phyloP scores from a whole-genome alignment of 2,888 invertebrate species.

The Eutolmus rufibarbis region DNA sequence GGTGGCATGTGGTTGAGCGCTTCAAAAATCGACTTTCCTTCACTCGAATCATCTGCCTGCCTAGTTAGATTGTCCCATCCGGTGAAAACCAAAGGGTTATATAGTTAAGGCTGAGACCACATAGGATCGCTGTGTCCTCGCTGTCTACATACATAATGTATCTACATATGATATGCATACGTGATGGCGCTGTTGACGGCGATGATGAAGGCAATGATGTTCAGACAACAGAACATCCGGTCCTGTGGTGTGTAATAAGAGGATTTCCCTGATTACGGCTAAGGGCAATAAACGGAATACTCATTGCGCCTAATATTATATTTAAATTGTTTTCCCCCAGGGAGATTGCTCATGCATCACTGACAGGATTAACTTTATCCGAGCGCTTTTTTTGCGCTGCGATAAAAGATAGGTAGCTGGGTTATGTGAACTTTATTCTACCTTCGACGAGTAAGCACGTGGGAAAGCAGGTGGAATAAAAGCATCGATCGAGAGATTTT shows the following conservation, averaged over 20 bases:
- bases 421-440: neutral
- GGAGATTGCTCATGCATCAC: neutral
- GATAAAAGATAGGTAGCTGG: neutral
- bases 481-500: neutral
- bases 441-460: neutral
- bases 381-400: neutral
- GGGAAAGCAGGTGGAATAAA: neutral
- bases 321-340: neutral
- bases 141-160: neutral
- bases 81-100: neutral
- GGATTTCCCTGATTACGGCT: neutral
- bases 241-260: neutral
- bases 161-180: neutral
- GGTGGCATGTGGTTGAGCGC: conserved; percentile 19
- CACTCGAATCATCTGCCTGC: conserved; percentile 18
- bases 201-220: neutral
- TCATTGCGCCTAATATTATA: neutral
- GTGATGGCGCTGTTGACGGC: neutral
- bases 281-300: neutral
- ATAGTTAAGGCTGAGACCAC: neutral
- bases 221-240: neutral
- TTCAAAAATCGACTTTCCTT: conserved; percentile 37
- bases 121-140: neutral
- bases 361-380: neutral
- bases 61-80: conserved; percentile 15